phyloP scores from a whole-genome alignment of 2,113 vertebrate species.

The Cettia cetti region DNA sequence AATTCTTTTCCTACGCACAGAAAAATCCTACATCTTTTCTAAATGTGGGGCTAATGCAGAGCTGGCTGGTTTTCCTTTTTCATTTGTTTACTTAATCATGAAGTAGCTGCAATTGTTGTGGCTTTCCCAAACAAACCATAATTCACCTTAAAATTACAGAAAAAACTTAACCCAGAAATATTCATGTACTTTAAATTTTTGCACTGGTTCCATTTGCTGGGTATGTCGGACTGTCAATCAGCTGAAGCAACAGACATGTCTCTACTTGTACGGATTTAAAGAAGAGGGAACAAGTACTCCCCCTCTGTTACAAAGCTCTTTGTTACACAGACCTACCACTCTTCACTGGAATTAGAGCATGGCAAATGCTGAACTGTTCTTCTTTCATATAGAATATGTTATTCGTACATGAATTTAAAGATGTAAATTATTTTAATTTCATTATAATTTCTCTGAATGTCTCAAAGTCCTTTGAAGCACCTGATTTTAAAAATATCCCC shows the following conservation, averaged over 20 bases:
- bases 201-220: background rate
- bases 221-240: background rate
- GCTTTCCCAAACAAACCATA: background rate
- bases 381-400: background rate
- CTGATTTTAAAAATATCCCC: background rate
- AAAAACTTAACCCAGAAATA: background rate
- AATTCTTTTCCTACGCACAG: background rate
- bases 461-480: background rate
- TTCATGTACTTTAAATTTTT: background rate
- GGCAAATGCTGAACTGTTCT: background rate
- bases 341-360: background rate
- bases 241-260: conserved; percentile 4
- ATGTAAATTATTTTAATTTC: background rate
- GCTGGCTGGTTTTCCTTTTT: background rate
- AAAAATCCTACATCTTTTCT: background rate
- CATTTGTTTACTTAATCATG: background rate
- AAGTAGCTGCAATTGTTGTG: background rate
- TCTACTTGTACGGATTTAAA: background rate
- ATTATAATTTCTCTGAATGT: background rate
- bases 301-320: background rate
- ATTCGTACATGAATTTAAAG: background rate
- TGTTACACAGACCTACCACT: background rate
- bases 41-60: background rate
- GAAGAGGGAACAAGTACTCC: background rate
- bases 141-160: background rate